Conservation (phyloP, 1,140 invertebrate species). For the Mesaphorura yosii region DNA sequence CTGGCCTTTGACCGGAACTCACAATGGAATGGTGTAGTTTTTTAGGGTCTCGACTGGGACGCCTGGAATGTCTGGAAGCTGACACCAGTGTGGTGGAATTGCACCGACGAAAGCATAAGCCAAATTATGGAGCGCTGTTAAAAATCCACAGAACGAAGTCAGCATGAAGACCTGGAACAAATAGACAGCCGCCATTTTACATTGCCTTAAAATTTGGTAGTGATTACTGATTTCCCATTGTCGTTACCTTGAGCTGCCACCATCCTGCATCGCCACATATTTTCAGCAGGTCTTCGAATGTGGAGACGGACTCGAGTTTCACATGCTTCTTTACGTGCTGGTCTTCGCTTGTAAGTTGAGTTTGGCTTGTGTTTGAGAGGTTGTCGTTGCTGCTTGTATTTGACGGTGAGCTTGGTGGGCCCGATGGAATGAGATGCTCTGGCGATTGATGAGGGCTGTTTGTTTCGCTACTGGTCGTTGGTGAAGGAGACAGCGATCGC, state of each 20-base stretch:
- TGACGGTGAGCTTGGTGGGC: not conserved
- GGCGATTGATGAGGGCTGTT: not conserved
- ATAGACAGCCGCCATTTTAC: not conserved
- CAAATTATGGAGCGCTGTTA: constrained; percentile 26
- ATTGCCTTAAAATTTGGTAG: not conserved
- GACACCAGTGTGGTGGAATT: constrained; percentile 27
- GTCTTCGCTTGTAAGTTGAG: not conserved
- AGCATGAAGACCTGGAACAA: constrained; percentile 21
- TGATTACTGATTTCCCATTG: not conserved
- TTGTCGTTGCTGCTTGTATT: not conserved
- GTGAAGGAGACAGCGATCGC: too few species aligned
- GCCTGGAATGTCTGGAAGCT: constrained; percentile 5
- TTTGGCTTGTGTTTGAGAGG: not conserved
- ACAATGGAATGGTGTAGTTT: constrained; percentile 25
- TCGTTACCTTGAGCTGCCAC: constrained; percentile 27
- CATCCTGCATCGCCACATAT: constrained; percentile 23
- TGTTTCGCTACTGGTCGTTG: not conserved
- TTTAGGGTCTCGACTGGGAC: constrained; percentile 12
- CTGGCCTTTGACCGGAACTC: too few species aligned
- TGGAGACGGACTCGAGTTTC: not conserved
- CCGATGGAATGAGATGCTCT: too few species aligned
- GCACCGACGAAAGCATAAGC: constrained; percentile 31
- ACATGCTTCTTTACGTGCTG: not conserved
- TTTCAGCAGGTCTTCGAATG: constrained; percentile 27
- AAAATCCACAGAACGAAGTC: constrained; percentile 22